A percentile compares a stretch with the other conserved stretches of the same genome.
These are phyloP conservation scores for Diacarnus erythraeanus DNA, from an alignment of 37 sponge, comb jelly and placozoan species.

Conservation along the genomic window DNA sequence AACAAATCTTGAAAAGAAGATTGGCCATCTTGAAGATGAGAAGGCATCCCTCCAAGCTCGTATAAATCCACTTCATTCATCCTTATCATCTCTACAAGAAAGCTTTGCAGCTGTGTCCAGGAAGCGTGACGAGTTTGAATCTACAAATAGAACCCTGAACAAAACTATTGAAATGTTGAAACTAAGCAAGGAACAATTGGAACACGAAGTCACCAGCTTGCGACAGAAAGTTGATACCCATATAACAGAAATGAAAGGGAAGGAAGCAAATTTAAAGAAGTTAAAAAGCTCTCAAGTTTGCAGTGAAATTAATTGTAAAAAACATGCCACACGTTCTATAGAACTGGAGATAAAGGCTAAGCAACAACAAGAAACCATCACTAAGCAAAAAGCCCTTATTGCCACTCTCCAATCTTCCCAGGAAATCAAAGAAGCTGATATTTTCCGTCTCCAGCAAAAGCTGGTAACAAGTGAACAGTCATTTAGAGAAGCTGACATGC, in stretches of 20 bases:
- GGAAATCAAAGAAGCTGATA: conserved; percentile 31
- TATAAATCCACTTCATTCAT: conserved; percentile 7
- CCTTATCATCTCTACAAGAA: conserved; percentile 7
- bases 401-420: conserved; percentile 13
- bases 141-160: neutral
- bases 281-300: neutral
- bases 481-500: conserved; percentile 11
- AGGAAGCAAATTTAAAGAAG: conserved; percentile 20
- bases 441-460: conserved; percentile 33
- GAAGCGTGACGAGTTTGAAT: conserved; percentile 11
- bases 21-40: conserved; percentile 29
- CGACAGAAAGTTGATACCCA: conserved; percentile 24
- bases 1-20: conserved; percentile 7
- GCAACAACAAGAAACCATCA: conserved; percentile 11
- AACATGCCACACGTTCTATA: conserved; percentile 4
- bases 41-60: conserved; percentile 26
- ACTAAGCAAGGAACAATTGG: conserved; percentile 10
- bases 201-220: neutral
- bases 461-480: conserved; percentile 27
- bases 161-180: neutral
- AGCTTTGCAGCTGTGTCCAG: conserved; percentile 17
- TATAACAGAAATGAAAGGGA: neutral
- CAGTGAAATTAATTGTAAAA: neutral
- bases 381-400: conserved; percentile 16
- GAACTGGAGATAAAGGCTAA: conserved; percentile 15